Conservation (phyloP, 2,888 invertebrate genomes). For the Spicauda simplicius region DNA sequence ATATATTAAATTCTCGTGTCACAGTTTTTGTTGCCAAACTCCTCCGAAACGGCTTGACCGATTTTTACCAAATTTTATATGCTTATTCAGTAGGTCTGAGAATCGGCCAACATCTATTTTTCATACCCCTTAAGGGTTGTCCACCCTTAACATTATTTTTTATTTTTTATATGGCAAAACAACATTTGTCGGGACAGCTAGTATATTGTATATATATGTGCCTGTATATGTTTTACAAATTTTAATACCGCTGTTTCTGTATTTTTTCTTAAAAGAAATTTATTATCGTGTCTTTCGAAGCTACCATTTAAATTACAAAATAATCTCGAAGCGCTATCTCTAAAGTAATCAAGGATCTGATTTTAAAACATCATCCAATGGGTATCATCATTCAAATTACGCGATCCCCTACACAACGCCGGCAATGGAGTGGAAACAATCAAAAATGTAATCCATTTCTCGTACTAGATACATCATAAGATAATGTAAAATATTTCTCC, state of each 20-base stretch:
- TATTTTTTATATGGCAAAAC: no score
- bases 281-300: not conserved
- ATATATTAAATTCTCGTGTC: no score
- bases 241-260: not conserved
- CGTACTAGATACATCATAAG: conserved; percentile 54
- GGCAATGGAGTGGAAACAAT: conserved; percentile 70
- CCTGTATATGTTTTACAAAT: no score
- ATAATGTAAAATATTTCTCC: conserved; percentile 51
- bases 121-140: no score
- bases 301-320: conserved; percentile 17
- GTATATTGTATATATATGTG: no score
- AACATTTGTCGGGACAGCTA: no score
- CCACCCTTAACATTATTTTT: no score
- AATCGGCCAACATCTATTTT: no score
- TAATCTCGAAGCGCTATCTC: conserved; percentile 8
- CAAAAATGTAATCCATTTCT: conserved; percentile 76
- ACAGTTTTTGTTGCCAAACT: no score
- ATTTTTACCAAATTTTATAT: no score
- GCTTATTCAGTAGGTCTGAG: no score
- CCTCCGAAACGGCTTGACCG: no score
- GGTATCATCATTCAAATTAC: conserved; percentile 65
- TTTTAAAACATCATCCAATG: conserved; percentile 42
- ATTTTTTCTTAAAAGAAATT: not conserved
- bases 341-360: conserved; percentile 28
- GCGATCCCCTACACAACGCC: conserved; percentile 59